These are phyloP conservation scores for Ceratoteleas bidentatus DNA, from an alignment of 1,140 invertebrate genomes.

Conservation along the genomic window DNA sequence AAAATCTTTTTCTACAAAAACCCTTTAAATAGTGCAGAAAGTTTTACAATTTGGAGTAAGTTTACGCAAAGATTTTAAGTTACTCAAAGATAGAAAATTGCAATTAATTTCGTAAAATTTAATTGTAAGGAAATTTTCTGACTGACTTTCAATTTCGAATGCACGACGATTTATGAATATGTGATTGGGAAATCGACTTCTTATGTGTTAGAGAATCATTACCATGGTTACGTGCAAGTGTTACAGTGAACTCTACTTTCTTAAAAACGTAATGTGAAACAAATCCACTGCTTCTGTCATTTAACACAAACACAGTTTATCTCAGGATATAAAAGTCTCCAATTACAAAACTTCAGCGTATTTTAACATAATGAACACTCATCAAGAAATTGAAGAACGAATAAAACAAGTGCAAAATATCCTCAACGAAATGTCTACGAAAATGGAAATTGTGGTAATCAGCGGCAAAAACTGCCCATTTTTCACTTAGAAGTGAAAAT, in stretches of 20 bases:
- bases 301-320: neutral
- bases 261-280: too few relatives aligned
- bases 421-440: conserved; percentile 20
- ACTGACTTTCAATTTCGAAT: too few relatives aligned
- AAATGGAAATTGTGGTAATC: conserved; percentile 51
- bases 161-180: neutral
- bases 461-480: neutral
- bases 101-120: too few relatives aligned
- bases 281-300: too few relatives aligned
- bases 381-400: conserved; percentile 29
- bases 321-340: neutral
- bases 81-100: too few relatives aligned
- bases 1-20: too few relatives aligned
- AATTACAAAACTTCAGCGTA: neutral
- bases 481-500: neutral
- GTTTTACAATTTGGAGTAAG: too few relatives aligned
- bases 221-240: conserved; percentile 2
- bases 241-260: neutral
- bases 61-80: too few relatives aligned
- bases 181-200: neutral
- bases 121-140: too few relatives aligned
- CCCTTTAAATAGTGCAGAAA: too few relatives aligned
- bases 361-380: conserved; percentile 13
- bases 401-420: conserved; percentile 42
- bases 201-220: neutral